Percentiles rank a stretch among this genome's conserved stretches.
Conservation (phyloP, 2,888 invertebrate species). For the Apotomis betuletana region DNA sequence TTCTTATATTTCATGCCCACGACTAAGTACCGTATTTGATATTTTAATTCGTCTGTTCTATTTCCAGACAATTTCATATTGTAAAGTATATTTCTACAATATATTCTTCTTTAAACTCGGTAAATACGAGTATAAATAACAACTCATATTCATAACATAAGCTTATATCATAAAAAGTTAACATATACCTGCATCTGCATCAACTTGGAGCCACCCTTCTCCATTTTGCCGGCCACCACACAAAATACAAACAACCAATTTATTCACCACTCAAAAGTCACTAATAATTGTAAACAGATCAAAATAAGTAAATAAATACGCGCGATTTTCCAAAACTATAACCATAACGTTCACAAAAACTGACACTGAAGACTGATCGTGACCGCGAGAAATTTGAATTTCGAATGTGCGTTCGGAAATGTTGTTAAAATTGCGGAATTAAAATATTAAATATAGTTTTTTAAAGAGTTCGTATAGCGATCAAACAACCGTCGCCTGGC, state of each 20-base stretch:
- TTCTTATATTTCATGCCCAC: too few relatives aligned
- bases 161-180: neutral
- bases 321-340: constrained; percentile 61
- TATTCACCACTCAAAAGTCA: constrained; percentile 55
- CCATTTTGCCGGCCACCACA: constrained; percentile 62
- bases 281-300: constrained; percentile 49
- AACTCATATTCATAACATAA: too few relatives aligned
- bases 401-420: constrained; percentile 45
- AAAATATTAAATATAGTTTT: constrained; percentile 22
- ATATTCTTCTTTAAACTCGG: too few relatives aligned
- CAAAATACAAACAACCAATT: constrained; percentile 42
- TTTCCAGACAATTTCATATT: too few relatives aligned
- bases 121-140: too few relatives aligned
- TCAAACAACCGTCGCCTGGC: constrained; percentile 76
- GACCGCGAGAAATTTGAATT: constrained; percentile 48
- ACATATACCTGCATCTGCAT: constrained; percentile 77
- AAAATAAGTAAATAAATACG: constrained; percentile 54
- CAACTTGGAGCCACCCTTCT: constrained; percentile 73
- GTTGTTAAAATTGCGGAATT: constrained; percentile 10
- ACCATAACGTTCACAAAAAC: constrained; percentile 65
- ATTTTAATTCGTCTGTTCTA: too few relatives aligned
- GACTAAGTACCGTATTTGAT: too few relatives aligned
- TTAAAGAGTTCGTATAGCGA: constrained; percentile 56
- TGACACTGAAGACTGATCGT: constrained; percentile 56
- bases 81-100: too few relatives aligned